Conservation (phyloP, 2,797 vertebrate genomes). For the Etheostoma perlongum region DNA sequence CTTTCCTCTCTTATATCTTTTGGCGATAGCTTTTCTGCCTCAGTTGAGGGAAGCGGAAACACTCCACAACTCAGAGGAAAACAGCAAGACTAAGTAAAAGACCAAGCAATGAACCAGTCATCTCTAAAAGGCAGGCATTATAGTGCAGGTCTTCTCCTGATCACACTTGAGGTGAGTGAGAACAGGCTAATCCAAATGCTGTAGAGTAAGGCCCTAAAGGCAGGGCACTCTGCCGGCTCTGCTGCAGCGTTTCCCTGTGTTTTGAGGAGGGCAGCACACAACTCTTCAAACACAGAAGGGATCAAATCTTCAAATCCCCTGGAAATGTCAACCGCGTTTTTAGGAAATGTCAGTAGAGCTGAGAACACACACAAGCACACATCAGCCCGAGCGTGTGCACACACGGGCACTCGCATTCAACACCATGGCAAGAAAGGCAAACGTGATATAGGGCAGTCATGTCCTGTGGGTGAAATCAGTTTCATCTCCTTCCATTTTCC, state of each 20-base stretch:
- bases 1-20: constrained; percentile 71
- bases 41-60: constrained; percentile 71
- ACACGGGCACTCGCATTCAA: constrained; percentile 30
- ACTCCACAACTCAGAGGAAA: constrained; percentile 71
- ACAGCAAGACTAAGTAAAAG: constrained; percentile 68
- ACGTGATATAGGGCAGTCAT: constrained; percentile 60
- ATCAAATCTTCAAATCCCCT: constrained; percentile 83
- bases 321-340: constrained; percentile 83
- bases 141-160: constrained; percentile 65
- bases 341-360: constrained; percentile 82
- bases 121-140: constrained; percentile 62
- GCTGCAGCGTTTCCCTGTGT: constrained; percentile 55
- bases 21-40: constrained; percentile 76
- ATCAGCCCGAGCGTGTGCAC: constrained; percentile 17
- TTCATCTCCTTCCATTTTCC: constrained; percentile 49
- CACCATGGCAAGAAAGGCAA: constrained; percentile 49
- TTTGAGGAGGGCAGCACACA: constrained; percentile 64
- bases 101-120: constrained; percentile 69
- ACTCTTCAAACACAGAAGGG: constrained; percentile 78
- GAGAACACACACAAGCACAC: constrained; percentile 62
- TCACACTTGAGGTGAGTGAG: constrained; percentile 63
- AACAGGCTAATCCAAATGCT: constrained; percentile 53
- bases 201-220: constrained; percentile 59
- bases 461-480: constrained; percentile 61
- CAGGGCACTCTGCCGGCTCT: constrained; percentile 46